These are phyloP conservation scores for Lamellibrachia satsuma DNA, from an alignment of 2,888 invertebrate species.

Conservation along the genomic window DNA sequence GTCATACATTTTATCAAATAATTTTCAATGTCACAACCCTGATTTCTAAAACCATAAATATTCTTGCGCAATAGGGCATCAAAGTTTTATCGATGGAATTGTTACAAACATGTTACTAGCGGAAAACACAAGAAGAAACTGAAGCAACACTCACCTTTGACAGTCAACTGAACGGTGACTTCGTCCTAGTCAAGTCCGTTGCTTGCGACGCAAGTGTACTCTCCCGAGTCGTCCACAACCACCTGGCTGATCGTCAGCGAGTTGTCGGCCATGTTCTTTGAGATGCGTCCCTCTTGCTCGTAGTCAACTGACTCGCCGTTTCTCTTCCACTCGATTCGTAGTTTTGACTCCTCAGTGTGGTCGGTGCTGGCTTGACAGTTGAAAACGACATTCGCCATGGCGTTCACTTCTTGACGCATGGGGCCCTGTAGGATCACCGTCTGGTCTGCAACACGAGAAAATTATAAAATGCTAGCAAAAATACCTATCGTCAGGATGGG, in stretches of 20 bases:
- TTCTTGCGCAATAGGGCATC: too few relatives aligned
- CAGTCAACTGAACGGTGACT: conserved; percentile 37
- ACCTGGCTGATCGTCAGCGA: conserved; percentile 46
- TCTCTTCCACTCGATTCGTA: conserved; percentile 85
- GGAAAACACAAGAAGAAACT: background rate
- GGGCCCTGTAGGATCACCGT: conserved; percentile 50
- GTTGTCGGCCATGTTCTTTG: conserved; percentile 38
- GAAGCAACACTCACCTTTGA: conserved; percentile 41
- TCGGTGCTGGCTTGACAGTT: conserved; percentile 56
- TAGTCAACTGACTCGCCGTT: conserved; percentile 72
- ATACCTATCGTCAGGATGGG: too few relatives aligned
- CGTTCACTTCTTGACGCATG: conserved; percentile 36
- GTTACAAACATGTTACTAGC: too few relatives aligned
- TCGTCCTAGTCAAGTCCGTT: conserved; percentile 42
- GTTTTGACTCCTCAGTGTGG: conserved; percentile 55
- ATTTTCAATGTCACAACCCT: too few relatives aligned
- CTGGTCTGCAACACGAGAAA: conserved; percentile 41
- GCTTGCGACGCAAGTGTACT: conserved; percentile 44
- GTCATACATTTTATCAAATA: too few relatives aligned
- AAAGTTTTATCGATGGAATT: too few relatives aligned
- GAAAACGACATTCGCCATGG: conserved; percentile 45
- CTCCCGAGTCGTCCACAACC: conserved; percentile 42
- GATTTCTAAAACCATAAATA: too few relatives aligned
- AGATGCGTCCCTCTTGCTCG: conserved; percentile 48
- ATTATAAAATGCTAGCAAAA: background rate